A percentile compares a stretch with the other conserved stretches of the same genome.
Conservation (phyloP, 2,113 vertebrate species). For the Chaetura pelagica region DNA sequence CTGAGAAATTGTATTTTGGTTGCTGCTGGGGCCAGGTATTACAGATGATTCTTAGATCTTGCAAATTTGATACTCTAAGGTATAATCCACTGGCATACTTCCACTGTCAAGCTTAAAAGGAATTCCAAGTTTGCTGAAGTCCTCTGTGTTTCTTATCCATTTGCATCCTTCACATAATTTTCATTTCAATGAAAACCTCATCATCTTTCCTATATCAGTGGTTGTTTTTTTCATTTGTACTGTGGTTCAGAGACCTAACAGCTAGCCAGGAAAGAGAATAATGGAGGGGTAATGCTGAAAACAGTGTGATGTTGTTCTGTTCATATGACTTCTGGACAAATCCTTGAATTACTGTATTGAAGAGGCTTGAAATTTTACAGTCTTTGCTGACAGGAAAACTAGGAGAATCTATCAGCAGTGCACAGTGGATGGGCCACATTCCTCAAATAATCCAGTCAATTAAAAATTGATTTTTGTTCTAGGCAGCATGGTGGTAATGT, state of each 20-base stretch:
- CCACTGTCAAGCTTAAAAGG: not conserved
- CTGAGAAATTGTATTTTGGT: not conserved
- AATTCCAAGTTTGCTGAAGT: not conserved
- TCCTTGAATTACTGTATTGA: not conserved
- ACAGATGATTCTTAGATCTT: not conserved
- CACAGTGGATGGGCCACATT: slow-evolving; percentile 44
- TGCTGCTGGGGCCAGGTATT: not conserved
- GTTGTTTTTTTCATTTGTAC: not conserved
- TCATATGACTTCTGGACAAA: not conserved
- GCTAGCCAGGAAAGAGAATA: not conserved
- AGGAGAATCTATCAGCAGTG: slow-evolving; percentile 49
- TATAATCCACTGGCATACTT: not conserved
- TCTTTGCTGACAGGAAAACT: slow-evolving; percentile 50
- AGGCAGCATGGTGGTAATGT: slow-evolving; percentile 71
- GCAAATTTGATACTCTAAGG: not conserved
- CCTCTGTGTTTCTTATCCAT: not conserved
- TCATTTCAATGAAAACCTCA: not conserved
- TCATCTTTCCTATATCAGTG: not conserved
- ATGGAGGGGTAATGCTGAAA: not conserved
- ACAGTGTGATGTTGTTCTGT: not conserved
- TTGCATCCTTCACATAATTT: not conserved
- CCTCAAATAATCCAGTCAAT: slow-evolving; percentile 81
- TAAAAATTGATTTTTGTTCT: slow-evolving; percentile 82
- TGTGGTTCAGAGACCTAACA: not conserved
- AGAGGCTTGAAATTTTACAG: slow-evolving; percentile 46